A percentile compares a stretch with the other conserved stretches of the same genome.
These are phyloP conservation scores for Lota lota DNA, from an alignment of 2,113 vertebrate species.

Conservation along the genomic window DNA sequence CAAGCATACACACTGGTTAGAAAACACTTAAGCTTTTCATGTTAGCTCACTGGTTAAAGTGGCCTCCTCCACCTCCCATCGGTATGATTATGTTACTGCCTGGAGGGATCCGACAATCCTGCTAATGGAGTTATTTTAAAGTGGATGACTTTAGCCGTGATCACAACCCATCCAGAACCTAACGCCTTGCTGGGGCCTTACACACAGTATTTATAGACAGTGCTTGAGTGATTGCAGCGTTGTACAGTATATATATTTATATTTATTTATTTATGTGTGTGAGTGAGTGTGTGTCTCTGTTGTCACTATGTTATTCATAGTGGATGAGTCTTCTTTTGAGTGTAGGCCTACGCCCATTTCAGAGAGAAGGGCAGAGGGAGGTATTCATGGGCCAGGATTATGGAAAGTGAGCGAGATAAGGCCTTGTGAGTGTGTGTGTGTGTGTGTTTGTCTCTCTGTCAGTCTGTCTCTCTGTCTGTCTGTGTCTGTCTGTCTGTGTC, in stretches of 20 bases:
- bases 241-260: conserved; percentile 5
- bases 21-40: too few relatives aligned
- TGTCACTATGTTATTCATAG: conserved; percentile 65
- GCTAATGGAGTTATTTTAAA: conserved; percentile 20
- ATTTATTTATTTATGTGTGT: conserved; percentile 12
- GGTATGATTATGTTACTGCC: too few relatives aligned
- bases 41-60: too few relatives aligned
- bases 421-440: too few relatives aligned
- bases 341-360: conserved; percentile 17
- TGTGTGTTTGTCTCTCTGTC: too few relatives aligned
- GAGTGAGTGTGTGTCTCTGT: conserved; percentile 39
- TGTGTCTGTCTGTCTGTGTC: too few relatives aligned
- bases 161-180: conserved; percentile 41
- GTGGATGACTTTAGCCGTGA: conserved; percentile 43
- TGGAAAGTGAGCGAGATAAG: too few relatives aligned
- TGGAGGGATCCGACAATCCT: too few relatives aligned
- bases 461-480: too few relatives aligned
- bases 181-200: conserved; percentile 39
- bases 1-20: too few relatives aligned
- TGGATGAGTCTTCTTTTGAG: conserved; percentile 39
- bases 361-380: conserved; percentile 14
- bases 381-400: too few relatives aligned
- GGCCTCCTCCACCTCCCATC: too few relatives aligned
- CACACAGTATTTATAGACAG: conserved; percentile 65
- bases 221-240: conserved; percentile 16